A percentile compares a stretch with the other conserved stretches of the same genome.
phyloP scores from a whole-genome alignment of 2,888 invertebrate genomes.

The Phyllotreta striolata region DNA sequence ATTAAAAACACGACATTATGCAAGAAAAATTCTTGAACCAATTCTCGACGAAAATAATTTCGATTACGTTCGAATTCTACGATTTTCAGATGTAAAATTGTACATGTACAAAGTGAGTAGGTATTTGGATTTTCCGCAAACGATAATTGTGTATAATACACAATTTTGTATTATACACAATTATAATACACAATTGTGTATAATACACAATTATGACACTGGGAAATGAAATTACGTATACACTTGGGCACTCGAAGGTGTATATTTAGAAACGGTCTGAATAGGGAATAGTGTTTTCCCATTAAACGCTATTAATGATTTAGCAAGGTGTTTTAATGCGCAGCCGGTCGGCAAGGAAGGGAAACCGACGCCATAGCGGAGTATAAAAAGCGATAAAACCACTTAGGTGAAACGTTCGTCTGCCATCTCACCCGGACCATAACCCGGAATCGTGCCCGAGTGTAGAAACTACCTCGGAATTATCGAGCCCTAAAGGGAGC shows the following conservation, averaged over 20 bases:
- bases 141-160: too few species aligned
- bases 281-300: neutral
- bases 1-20: constrained; percentile 16
- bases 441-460: constrained; percentile 32
- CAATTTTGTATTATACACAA: too few species aligned
- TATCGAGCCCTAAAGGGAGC: constrained; percentile 22
- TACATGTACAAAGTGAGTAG: too few species aligned
- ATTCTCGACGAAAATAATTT: constrained; percentile 21
- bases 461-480: constrained; percentile 33
- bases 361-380: constrained; percentile 10
- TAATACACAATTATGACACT: too few species aligned
- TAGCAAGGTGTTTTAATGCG: constrained; percentile 19
- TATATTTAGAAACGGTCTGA: neutral
- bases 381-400: constrained; percentile 34
- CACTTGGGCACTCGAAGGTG: too few species aligned
- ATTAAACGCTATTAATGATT: constrained; percentile 21
- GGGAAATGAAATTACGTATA: too few species aligned
- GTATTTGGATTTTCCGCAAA: too few species aligned
- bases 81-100: too few species aligned
- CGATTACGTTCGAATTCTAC: constrained; percentile 3
- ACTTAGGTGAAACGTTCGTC: constrained; percentile 36
- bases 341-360: constrained; percentile 7
- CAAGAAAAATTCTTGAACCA: constrained; percentile 25
- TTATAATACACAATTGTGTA: too few species aligned
- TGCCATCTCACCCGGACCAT: constrained; percentile 33